Conservation (phyloP, 2,113 vertebrate genomes). For the Tonatia bakeri region DNA sequence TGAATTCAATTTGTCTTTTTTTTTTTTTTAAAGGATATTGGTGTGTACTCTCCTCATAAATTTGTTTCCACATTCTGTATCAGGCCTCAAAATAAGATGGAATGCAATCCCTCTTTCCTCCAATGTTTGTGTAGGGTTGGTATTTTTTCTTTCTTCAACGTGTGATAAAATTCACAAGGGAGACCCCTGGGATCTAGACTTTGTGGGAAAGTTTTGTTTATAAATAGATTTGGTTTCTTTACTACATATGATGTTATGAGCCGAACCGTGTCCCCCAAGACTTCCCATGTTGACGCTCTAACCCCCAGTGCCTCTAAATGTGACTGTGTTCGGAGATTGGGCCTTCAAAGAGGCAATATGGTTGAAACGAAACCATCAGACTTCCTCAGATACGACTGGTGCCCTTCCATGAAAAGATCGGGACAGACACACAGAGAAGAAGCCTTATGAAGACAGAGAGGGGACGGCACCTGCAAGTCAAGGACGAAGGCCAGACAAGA, state of each 20-base stretch:
- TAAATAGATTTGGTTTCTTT: background rate
- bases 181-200: background rate
- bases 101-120: background rate
- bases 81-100: background rate
- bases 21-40: background rate
- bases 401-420: background rate
- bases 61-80: background rate
- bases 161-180: background rate
- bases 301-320: background rate
- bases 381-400: background rate
- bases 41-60: background rate
- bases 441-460: no score
- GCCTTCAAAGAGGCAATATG: background rate
- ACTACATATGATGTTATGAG: background rate
- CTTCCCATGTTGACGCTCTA: background rate
- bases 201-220: background rate
- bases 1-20: background rate
- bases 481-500: background rate
- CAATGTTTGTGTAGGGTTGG: background rate
- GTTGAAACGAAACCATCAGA: background rate
- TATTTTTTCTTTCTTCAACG: background rate
- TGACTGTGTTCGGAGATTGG: background rate
- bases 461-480: no score
- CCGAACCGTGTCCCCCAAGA: background rate
- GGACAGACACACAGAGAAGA: no score